Conservation (phyloP, 2,888 invertebrate species). For the Ligdia adustata region DNA sequence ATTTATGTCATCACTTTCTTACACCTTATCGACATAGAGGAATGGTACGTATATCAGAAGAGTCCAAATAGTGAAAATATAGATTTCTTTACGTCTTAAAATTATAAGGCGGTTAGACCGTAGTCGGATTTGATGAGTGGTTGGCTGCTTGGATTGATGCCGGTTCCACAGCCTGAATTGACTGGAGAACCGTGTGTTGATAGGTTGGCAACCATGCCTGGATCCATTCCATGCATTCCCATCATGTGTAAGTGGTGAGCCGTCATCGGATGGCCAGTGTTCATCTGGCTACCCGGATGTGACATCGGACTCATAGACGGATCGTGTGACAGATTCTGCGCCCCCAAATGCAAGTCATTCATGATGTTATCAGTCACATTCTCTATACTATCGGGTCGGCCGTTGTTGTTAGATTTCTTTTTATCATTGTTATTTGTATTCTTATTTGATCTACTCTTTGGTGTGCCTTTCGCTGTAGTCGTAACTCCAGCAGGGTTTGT, state of each 20-base stretch:
- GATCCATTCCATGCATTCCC: slow-evolving; percentile 78
- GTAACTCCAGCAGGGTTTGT: slow-evolving; percentile 89
- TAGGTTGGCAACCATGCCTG: slow-evolving; percentile 76
- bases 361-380: slow-evolving; percentile 86
- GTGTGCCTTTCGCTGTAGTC: slow-evolving; percentile 77
- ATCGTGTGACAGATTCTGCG: slow-evolving; percentile 75
- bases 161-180: slow-evolving; percentile 75
- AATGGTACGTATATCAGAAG: slow-evolving; percentile 75
- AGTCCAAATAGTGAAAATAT: slow-evolving; percentile 76
- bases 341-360: slow-evolving; percentile 85
- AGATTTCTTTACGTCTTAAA: slow-evolving; percentile 71
- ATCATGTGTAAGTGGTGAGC: slow-evolving; percentile 78
- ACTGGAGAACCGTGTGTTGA: slow-evolving; percentile 83
- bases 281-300: slow-evolving; percentile 73
- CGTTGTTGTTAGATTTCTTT: slow-evolving; percentile 80
- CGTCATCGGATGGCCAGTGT: slow-evolving; percentile 82
- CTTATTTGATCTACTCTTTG: slow-evolving; percentile 87
- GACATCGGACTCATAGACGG: slow-evolving; percentile 81
- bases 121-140: slow-evolving; percentile 93
- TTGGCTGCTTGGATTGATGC: slow-evolving; percentile 68
- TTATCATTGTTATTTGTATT: slow-evolving; percentile 82
- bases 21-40: slow-evolving; percentile 77
- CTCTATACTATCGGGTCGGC: slow-evolving; percentile 86
- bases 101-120: slow-evolving; percentile 90
- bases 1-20: slow-evolving; percentile 72